Percentiles rank a stretch among this genome's conserved stretches.
Conservation (phyloP, 2,888 invertebrate genomes). For the Prenolepis imparis region DNA sequence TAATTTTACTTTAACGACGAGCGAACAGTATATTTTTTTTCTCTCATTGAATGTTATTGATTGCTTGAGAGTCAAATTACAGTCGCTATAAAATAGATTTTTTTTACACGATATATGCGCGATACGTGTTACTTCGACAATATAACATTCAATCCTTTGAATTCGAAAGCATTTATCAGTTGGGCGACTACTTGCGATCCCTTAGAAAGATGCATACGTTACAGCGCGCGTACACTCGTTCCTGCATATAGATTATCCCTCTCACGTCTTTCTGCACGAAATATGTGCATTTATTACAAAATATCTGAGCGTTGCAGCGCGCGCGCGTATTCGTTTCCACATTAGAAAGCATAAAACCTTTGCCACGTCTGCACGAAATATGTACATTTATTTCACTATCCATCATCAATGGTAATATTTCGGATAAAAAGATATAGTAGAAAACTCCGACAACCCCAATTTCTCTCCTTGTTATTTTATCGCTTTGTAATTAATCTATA, state of each 20-base stretch:
- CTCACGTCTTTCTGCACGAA: constrained; percentile 27
- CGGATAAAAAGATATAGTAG: not conserved
- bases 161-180: constrained; percentile 32
- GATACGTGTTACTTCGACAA: not conserved
- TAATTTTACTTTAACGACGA: not conserved
- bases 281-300: constrained; percentile 51
- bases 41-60: constrained; percentile 7
- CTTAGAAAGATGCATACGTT: constrained; percentile 23
- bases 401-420: not conserved
- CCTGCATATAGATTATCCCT: constrained; percentile 30
- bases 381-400: constrained; percentile 41
- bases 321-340: constrained; percentile 10
- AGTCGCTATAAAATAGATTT: not conserved
- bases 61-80: not conserved
- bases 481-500: not conserved
- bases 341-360: constrained; percentile 17
- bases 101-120: not conserved
- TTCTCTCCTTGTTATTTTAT: constrained; percentile 2
- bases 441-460: constrained; percentile 16
- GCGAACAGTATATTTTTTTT: not conserved
- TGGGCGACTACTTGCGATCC: constrained; percentile 14
- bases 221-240: not conserved
- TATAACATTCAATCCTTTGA: constrained; percentile 26
- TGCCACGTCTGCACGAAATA: constrained; percentile 35
- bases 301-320: constrained; percentile 32